Conservation (phyloP, 1,140 invertebrate genomes). For the Drosophila carrolli region DNA sequence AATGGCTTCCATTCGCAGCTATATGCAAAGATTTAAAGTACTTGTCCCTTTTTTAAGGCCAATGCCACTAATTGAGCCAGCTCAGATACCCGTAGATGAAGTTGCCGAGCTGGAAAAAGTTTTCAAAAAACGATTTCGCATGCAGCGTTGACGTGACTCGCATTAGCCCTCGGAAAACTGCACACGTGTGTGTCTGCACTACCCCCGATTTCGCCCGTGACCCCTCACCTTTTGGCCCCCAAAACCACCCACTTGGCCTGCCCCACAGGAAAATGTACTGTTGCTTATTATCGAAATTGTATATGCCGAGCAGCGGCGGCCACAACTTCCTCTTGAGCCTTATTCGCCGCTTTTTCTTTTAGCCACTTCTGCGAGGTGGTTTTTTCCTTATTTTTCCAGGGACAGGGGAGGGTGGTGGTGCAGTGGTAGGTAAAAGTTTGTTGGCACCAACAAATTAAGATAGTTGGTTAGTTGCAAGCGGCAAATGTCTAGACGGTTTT, state of each 20-base stretch:
- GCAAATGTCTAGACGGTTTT: constrained; percentile 77
- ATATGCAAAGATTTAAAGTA: neutral
- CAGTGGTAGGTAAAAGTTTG: constrained; percentile 60
- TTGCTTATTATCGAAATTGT: constrained; percentile 82
- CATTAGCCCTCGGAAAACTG: constrained; percentile 53
- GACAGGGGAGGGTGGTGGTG: constrained; percentile 1
- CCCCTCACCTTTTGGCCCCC: constrained; percentile 12
- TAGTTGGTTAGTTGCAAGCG: constrained; percentile 68
- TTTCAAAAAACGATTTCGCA: constrained; percentile 73
- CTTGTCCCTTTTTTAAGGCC: constrained; percentile 52
- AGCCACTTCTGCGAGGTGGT: constrained; percentile 4
- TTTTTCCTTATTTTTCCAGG: neutral
- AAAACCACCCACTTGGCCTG: neutral
- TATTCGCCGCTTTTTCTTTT: constrained; percentile 28
- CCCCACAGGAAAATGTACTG: constrained; percentile 47
- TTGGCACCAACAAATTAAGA: constrained; percentile 80
- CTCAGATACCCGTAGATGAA: constrained; percentile 36
- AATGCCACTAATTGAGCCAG: constrained; percentile 74
- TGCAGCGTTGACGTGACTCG: constrained; percentile 81
- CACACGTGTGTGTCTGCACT: constrained; percentile 30
- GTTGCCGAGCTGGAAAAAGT: constrained; percentile 49
- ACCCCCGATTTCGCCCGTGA: neutral
- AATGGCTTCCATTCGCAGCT: neutral
- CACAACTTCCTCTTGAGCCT: constrained; percentile 61
- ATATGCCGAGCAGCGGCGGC: constrained; percentile 71